Evolutionary conservation across 2,113 vertebrate genomes (phyloP).

Genomic region (Barnardius zonarius): DNA sequence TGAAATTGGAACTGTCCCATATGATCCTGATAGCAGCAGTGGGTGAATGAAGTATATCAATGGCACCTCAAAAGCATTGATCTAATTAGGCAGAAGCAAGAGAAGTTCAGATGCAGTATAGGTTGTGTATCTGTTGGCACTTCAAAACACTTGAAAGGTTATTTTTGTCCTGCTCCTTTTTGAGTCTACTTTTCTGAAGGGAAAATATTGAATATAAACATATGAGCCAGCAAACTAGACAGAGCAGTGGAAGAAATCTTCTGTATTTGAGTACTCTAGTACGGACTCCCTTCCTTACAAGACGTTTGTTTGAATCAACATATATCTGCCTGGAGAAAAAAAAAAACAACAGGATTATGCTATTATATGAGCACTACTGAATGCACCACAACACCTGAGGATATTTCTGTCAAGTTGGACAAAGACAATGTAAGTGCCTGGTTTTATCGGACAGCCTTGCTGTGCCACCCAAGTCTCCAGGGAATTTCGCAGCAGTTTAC

Average conservation of each 20-base stretch:
- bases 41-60: not conserved
- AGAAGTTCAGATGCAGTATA: not conserved
- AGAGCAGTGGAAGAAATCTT: not conserved
- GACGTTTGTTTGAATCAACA: not conserved
- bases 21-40: not conserved
- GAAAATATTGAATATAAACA: not conserved
- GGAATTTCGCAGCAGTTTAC: constrained; percentile 35
- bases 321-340: not conserved
- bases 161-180: not conserved
- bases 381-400: not conserved
- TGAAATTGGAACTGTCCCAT: not conserved
- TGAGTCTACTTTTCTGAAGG: not conserved
- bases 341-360: not conserved
- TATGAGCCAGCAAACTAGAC: not conserved
- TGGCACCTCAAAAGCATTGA: not conserved
- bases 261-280: not conserved
- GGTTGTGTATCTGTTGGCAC: not conserved
- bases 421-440: not conserved
- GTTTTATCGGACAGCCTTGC: not conserved
- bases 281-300: not conserved
- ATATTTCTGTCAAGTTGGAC: constrained; percentile 10
- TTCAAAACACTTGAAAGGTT: not conserved
- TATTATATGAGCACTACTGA: not conserved
- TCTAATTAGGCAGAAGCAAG: not conserved
- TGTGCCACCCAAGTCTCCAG: constrained; percentile 22